These are phyloP conservation scores for Leptodactylus fuscus DNA, from an alignment of 2,113 vertebrate genomes.

Conservation along the genomic window DNA sequence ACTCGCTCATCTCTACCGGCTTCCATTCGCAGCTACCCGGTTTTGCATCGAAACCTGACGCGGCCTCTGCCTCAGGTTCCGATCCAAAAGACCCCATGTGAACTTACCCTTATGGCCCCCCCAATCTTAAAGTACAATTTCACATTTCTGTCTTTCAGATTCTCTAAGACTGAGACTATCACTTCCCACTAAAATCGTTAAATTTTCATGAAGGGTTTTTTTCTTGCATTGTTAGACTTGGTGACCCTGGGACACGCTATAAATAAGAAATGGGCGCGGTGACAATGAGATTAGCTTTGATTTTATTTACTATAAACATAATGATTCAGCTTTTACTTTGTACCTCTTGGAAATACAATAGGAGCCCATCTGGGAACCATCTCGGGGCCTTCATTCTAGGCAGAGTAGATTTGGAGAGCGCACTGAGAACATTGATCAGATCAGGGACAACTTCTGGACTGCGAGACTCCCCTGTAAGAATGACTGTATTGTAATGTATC, in stretches of 20 bases:
- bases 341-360: neutral
- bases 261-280: neutral
- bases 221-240: neutral
- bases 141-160: too few relatives aligned
- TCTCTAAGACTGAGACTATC: too few relatives aligned
- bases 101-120: too few relatives aligned
- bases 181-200: neutral
- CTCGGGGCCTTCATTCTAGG: neutral
- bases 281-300: neutral
- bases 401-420: neutral
- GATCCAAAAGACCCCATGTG: too few relatives aligned
- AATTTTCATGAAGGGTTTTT: neutral
- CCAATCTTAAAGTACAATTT: too few relatives aligned
- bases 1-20: too few relatives aligned
- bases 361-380: slow-evolving; percentile 10
- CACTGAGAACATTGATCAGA: slow-evolving; percentile 22
- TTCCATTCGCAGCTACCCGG: too few relatives aligned
- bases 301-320: slow-evolving; percentile 26
- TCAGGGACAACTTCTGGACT: neutral
- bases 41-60: too few relatives aligned
- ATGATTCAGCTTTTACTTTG: neutral
- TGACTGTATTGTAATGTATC: slow-evolving; percentile 32
- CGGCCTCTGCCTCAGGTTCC: too few relatives aligned
- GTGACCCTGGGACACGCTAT: neutral
- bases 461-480: slow-evolving; percentile 41